Percentiles rank a stretch among this genome's conserved stretches.
Evolutionary conservation across 2,888 invertebrate species (phyloP).

Genomic region (Oeneis ivallda): DNA sequence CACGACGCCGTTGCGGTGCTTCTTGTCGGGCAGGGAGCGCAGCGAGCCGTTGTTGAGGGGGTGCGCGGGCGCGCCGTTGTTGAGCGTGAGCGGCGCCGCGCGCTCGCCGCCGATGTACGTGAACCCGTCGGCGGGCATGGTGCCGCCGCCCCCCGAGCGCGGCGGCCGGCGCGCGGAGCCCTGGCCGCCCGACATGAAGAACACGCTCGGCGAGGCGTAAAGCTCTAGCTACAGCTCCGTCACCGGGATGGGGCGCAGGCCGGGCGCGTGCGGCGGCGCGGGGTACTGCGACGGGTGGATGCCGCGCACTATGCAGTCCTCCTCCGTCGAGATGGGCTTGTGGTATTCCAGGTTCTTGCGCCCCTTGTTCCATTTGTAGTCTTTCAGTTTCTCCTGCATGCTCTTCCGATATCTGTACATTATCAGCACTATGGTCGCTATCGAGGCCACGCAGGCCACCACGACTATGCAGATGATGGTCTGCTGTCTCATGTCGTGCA

Average conservation of each 20-base stretch:
- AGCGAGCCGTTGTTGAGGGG: slow-evolving; percentile 78
- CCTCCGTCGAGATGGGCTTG: slow-evolving; percentile 92
- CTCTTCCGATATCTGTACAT: slow-evolving; percentile 90
- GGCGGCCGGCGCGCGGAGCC: slow-evolving; percentile 76
- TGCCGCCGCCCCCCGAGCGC: slow-evolving; percentile 79
- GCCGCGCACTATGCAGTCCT: slow-evolving; percentile 89
- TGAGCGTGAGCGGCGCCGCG: slow-evolving; percentile 71
- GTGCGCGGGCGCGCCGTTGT: slow-evolving; percentile 77
- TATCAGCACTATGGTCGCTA: slow-evolving; percentile 87
- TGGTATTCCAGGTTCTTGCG: slow-evolving; percentile 94
- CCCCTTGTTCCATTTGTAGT: slow-evolving; percentile 90
- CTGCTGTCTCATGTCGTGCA: slow-evolving; percentile 89
- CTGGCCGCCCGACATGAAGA: slow-evolving; percentile 86
- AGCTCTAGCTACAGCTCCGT: slow-evolving; percentile 98
- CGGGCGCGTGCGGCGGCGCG: slow-evolving; percentile 75
- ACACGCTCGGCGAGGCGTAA: slow-evolving; percentile 93
- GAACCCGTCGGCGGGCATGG: slow-evolving; percentile 87
- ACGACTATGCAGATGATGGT: slow-evolving; percentile 89
- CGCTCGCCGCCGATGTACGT: slow-evolving; percentile 87
- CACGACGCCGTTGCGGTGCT: slow-evolving; percentile 70
- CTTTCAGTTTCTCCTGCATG: slow-evolving; percentile 91
- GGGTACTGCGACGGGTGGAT: slow-evolving; percentile 81
- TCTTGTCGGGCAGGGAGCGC: slow-evolving; percentile 75
- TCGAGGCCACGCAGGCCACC: slow-evolving; percentile 86
- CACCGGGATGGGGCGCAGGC: slow-evolving; percentile 88